These are phyloP conservation scores for Oreochromis tanganicae DNA, from an alignment of 2,113 vertebrate species.

Conservation along the genomic window DNA sequence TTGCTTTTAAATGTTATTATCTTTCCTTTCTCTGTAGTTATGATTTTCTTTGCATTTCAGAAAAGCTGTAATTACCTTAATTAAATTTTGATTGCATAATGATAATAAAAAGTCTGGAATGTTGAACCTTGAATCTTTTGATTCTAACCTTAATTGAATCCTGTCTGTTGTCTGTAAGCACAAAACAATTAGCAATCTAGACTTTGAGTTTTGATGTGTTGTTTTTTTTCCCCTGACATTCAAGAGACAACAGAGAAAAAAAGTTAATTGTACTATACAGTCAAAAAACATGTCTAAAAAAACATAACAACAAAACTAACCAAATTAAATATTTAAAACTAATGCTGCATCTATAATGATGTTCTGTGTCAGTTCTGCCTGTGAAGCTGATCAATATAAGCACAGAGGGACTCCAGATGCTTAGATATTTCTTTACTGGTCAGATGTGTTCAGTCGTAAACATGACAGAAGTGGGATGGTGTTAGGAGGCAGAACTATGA, in stretches of 20 bases:
- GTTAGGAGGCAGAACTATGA: neutral
- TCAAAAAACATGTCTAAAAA: fast-evolving
- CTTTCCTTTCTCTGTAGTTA: neutral
- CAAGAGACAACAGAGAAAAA: neutral
- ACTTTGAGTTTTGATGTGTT: neutral
- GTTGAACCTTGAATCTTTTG: neutral
- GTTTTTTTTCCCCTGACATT: fast-evolving
- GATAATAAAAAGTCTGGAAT: neutral
- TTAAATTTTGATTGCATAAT: neutral
- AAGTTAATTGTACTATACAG: neutral
- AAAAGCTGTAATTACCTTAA: neutral
- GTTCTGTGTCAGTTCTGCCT: neutral
- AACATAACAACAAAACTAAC: neutral
- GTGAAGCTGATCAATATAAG: neutral
- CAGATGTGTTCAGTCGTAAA: neutral
- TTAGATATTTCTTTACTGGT: neutral
- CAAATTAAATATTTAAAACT: neutral
- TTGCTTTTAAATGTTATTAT: slow-evolving; percentile 17
- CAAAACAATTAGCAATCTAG: neutral
- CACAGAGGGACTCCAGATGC: neutral
- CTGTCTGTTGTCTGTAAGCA: neutral
- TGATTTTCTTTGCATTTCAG: neutral
- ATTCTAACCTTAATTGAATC: neutral
- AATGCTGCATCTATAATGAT: neutral
- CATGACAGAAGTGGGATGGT: neutral